Evolutionary conservation across 2,888 invertebrate species (phyloP).

Genomic region (Bellardia bayeri): DNA sequence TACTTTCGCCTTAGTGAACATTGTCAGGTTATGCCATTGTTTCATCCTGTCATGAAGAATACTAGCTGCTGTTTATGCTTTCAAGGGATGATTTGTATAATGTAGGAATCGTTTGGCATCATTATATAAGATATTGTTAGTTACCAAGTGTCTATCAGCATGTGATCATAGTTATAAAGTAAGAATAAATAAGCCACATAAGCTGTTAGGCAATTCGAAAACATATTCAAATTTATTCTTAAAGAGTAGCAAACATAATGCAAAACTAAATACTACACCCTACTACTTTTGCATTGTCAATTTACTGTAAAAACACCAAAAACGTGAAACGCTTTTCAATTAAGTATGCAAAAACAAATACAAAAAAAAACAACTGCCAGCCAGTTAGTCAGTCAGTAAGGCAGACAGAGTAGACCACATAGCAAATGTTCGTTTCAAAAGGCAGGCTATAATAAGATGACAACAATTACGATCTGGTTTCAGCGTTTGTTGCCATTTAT

Average conservation of each 20-base stretch:
- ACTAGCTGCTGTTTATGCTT: too few relatives aligned
- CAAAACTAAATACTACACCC: conserved; percentile 29
- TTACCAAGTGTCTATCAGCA: too few relatives aligned
- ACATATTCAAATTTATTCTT: conserved; percentile 16
- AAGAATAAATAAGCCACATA: too few relatives aligned
- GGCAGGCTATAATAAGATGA: conserved; percentile 61
- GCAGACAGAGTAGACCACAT: background rate
- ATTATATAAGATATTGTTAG: too few relatives aligned
- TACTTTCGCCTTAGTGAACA: background rate
- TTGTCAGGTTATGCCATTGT: background rate
- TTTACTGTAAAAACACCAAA: conserved; percentile 45
- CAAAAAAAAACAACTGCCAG: conserved; percentile 40
- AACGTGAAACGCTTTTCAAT: conserved; percentile 70
- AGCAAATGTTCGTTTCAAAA: background rate
- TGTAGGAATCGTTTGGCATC: too few relatives aligned
- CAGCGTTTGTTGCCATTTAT: conserved; percentile 69
- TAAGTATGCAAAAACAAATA: conserved; percentile 49
- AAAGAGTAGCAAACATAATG: conserved; percentile 38
- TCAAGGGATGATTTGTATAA: too few relatives aligned
- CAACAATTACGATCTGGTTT: conserved; percentile 66
- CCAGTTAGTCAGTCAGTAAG: background rate
- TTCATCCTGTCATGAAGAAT: too few relatives aligned
- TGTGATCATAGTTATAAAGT: too few relatives aligned
- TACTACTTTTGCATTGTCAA: background rate
- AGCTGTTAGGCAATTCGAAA: background rate